Conservation (phyloP, 2,113 vertebrate species). For the Eurystomus gularis region DNA sequence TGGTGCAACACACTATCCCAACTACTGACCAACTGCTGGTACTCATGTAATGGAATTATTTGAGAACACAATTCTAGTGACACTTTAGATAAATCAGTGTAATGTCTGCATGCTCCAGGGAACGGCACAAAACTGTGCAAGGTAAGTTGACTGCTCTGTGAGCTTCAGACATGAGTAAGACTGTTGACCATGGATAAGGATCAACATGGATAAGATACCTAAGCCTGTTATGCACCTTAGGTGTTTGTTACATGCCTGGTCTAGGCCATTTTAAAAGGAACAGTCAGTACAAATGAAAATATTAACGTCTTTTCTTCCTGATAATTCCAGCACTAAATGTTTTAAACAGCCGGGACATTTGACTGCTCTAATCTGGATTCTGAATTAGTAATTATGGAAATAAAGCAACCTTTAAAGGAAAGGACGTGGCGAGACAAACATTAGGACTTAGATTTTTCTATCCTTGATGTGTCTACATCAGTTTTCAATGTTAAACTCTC, state of each 20-base stretch:
- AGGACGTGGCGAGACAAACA: neutral
- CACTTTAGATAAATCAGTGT: neutral
- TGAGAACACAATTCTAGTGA: neutral
- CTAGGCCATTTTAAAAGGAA: neutral
- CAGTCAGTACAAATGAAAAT: neutral
- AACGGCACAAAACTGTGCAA: neutral
- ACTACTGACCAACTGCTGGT: accelerated
- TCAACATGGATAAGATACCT: neutral
- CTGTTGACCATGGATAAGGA: neutral
- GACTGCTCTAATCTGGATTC: neutral
- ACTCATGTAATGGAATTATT: neutral
- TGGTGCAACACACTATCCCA: too few species aligned
- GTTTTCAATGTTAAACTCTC: neutral
- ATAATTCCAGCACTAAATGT: neutral
- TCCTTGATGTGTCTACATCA: neutral
- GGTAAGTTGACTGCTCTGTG: neutral
- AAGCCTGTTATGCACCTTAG: neutral
- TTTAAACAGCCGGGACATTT: neutral
- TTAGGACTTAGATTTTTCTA: neutral
- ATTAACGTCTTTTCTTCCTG: neutral
- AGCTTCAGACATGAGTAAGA: neutral
- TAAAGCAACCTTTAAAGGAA: neutral
- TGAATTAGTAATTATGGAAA: neutral
- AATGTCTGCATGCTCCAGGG: neutral
- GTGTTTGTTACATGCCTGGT: neutral